Base-by-base conservation (phyloP, 2,888 invertebrate species). In the Cantharis flavilabris region DNA sequence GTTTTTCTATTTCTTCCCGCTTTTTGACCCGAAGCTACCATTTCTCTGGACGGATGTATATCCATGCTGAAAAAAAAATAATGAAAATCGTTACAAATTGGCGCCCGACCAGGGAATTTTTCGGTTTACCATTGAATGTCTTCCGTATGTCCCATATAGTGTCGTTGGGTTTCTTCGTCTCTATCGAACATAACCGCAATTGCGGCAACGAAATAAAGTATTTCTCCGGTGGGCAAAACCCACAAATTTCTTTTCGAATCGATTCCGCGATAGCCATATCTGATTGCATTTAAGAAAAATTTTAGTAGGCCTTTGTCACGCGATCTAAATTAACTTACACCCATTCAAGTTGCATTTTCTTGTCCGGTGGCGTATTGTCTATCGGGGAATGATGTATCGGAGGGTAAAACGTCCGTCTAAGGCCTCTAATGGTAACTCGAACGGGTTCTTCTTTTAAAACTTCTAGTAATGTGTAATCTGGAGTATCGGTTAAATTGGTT, bases 191-290 rank as follows among this genome's bases (percentile, higher is more conserved):
- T 92, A 28, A 98, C 93, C 0, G 96, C 97, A 0, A 97, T 95
- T 0, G 97, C 95, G 0, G 97, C 97, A n/a, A 97, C 97, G 86
- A 94, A 96, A 88, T 97, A 98, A 63, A 97, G 90, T 9, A 98
- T 90, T 88, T 98, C 98, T 0, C 98, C 98, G 0, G 97, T 97
- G 0, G 97, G 97, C 73, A 98, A 89, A 26, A 96, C 95, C 95
- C 97, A 97, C 33, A 98, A 90, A 89, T 98, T 98, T 82, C 94
- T 92, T 11, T 96, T 92, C 5, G 96, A 93, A 88, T 98, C 98
- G 10, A 94, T 93, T 0, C 98, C 98, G 77, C 98, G 93, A 89
- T 98, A 98, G 0, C 98, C 98, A 86, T 97, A 98, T 7, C 96
- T 96, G 83, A 81, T 69, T 67, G 72, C 14, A 33, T 80, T 88